Evolutionary conservation across 2,797 vertebrate genomes (phyloP).

Genomic region (Pterois miles): DNA sequence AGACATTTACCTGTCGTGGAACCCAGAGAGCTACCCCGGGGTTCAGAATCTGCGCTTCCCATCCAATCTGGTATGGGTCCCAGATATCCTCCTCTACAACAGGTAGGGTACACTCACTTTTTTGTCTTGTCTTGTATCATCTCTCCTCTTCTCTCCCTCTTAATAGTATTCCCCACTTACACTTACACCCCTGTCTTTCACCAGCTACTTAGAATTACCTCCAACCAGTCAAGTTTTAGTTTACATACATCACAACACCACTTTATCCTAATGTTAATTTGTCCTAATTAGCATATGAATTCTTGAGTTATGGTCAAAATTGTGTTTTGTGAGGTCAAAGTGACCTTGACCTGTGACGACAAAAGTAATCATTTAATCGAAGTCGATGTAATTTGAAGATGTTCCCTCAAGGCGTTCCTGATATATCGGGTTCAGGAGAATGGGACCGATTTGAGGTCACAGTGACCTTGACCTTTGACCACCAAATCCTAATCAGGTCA

Average conservation of each 20-base stretch:
- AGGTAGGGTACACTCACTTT: constrained; percentile 77
- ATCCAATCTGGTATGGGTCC: constrained; percentile 89
- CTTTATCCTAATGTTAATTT: background rate
- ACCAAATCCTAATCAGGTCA: too few species aligned
- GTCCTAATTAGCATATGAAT: background rate
- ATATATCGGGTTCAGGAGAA: too few species aligned
- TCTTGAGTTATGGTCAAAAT: background rate
- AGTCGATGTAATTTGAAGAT: too few species aligned
- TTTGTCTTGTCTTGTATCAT: background rate
- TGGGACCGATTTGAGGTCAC: too few species aligned
- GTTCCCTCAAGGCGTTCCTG: too few species aligned
- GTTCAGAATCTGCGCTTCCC: constrained; percentile 91
- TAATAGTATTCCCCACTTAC: background rate
- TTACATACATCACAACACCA: background rate
- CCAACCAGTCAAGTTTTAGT: too few species aligned
- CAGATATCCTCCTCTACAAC: constrained; percentile 94
- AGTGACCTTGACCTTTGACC: too few species aligned
- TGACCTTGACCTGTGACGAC: too few species aligned
- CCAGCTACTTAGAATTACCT: background rate
- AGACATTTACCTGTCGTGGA: constrained; percentile 90
- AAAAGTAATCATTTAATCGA: too few species aligned
- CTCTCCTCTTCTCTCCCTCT: background rate
- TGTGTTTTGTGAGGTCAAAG: background rate
- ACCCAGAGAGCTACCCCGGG: constrained; percentile 86
- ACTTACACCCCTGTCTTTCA: background rate